These are phyloP conservation scores for Brachyistius frenatus DNA, from an alignment of 2,113 vertebrate species.

Conservation along the genomic window DNA sequence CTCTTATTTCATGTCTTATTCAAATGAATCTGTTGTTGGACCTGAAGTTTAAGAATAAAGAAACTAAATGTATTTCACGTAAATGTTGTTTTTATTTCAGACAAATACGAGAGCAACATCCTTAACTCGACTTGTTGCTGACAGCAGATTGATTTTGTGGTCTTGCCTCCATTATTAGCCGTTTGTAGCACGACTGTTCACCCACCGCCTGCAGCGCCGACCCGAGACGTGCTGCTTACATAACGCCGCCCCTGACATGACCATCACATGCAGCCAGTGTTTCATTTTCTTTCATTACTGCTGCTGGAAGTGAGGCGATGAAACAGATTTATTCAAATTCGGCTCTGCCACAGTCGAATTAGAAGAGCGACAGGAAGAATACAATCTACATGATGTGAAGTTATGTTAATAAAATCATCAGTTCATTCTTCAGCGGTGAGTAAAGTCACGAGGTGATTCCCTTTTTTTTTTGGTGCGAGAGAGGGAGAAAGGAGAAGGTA, in stretches of 20 bases:
- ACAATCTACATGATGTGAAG: background rate
- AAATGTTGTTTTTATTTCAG: too few relatives aligned
- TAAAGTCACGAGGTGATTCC: too few relatives aligned
- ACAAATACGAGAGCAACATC: too few relatives aligned
- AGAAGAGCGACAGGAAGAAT: background rate
- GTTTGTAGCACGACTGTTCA: too few relatives aligned
- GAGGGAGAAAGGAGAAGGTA: background rate
- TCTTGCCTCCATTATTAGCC: background rate
- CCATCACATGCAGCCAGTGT: background rate
- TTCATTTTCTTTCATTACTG: background rate
- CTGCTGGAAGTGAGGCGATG: background rate
- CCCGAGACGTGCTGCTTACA: background rate
- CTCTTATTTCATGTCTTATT: slow-evolving; percentile 10
- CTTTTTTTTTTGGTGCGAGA: background rate
- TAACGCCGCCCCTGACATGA: background rate
- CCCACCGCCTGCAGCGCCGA: background rate
- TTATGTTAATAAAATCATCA: background rate
- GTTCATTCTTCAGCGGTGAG: too few relatives aligned
- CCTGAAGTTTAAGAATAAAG: background rate
- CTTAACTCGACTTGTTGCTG: too few relatives aligned
- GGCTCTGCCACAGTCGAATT: too few relatives aligned
- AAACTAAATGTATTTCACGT: too few relatives aligned
- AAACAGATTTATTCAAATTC: too few relatives aligned
- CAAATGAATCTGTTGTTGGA: background rate
- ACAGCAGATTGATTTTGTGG: too few relatives aligned